Percentiles rank a stretch among this genome's conserved stretches.
These are phyloP conservation scores for Myotis daubentonii DNA, from an alignment of 2,797 vertebrate species.

Conservation along the genomic window DNA sequence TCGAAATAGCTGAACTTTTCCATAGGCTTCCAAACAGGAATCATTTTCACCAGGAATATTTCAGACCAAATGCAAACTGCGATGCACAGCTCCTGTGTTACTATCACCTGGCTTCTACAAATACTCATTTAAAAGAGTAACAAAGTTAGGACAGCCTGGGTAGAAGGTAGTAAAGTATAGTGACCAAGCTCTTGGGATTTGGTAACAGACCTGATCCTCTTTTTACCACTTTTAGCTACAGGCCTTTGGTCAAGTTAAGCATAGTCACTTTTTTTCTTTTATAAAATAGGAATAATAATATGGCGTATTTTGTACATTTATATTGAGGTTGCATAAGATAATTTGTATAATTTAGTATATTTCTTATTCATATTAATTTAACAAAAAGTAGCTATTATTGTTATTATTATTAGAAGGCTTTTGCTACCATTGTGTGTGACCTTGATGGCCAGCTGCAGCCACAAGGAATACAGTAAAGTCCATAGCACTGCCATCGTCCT, in stretches of 20 bases:
- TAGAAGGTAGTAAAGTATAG: neutral
- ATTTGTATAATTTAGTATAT: neutral
- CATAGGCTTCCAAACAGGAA: neutral
- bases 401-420: neutral
- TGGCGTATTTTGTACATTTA: neutral
- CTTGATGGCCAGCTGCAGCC: neutral
- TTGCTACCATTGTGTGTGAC: neutral
- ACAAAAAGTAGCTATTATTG: neutral
- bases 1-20: slow-evolving; percentile 26
- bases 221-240: neutral
- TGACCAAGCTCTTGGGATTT: neutral
- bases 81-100: neutral
- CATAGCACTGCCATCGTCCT: rapidly evolving
- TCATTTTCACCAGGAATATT: neutral
- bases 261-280: neutral
- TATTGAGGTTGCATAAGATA: neutral
- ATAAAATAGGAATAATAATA: neutral
- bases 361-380: slow-evolving; percentile 8
- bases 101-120: neutral
- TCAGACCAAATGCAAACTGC: neutral
- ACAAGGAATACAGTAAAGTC: neutral
- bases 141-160: neutral
- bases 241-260: neutral
- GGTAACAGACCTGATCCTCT: neutral
- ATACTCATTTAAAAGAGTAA: neutral